A percentile compares a stretch with the other conserved stretches of the same genome.
Evolutionary conservation across 2,113 vertebrate genomes (phyloP).

Genomic region (Cavia aperea): DNA sequence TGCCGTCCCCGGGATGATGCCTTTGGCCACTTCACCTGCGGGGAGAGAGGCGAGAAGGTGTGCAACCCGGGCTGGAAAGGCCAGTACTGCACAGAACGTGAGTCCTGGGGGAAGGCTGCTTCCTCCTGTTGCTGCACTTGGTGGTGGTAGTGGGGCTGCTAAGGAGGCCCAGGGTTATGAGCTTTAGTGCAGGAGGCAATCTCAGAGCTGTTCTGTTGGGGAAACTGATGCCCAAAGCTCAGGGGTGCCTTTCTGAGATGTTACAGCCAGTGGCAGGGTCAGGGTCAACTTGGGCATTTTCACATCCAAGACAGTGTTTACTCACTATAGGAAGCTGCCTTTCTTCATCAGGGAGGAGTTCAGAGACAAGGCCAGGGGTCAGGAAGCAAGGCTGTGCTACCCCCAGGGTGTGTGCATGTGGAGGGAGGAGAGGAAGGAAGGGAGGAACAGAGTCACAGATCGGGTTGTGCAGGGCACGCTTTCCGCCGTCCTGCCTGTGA

Average conservation of each 20-base stretch:
- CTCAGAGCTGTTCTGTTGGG: not conserved
- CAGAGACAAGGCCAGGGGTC: slow-evolving; percentile 49
- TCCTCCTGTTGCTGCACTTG: not conserved
- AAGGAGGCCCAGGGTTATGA: not conserved
- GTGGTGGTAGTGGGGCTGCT: too few species aligned
- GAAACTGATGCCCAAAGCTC: not conserved
- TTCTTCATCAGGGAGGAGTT: slow-evolving; percentile 54
- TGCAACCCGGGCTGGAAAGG: slow-evolving; percentile 98
- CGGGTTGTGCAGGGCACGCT: not conserved
- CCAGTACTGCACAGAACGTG: slow-evolving; percentile 95
- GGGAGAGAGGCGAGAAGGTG: slow-evolving; percentile 94
- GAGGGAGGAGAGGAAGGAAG: slow-evolving; percentile 57
- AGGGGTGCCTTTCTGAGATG: not conserved
- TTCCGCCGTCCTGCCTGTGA: not conserved
- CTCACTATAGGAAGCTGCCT: slow-evolving; percentile 49
- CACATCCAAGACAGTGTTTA: not conserved
- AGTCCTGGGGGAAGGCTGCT: slow-evolving; percentile 61
- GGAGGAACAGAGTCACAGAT: slow-evolving; percentile 42
- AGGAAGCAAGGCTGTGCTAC: slow-evolving; percentile 48
- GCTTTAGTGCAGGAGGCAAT: not conserved
- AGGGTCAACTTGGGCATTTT: not conserved
- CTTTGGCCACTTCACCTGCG: slow-evolving; percentile 96
- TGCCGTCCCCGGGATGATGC: slow-evolving; percentile 94
- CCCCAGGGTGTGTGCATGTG: not conserved
- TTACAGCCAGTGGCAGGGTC: not conserved